phyloP scores from a whole-genome alignment of 2,888 invertebrate species.

The Antitype chi region DNA sequence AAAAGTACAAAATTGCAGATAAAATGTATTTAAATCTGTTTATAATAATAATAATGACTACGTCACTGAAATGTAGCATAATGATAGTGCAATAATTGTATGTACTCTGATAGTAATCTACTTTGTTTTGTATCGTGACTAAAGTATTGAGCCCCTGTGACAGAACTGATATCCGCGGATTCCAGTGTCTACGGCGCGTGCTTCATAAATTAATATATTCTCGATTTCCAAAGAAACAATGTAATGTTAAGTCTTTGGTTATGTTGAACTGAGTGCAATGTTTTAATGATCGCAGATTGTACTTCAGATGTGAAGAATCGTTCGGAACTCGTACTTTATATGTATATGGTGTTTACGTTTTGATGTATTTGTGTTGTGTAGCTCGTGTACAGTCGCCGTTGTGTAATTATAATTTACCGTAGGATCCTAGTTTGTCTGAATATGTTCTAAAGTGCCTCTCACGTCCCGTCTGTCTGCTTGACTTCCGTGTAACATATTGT shows the following conservation, averaged over 20 bases:
- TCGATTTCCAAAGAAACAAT: constrained; percentile 85
- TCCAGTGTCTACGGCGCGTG: constrained; percentile 74
- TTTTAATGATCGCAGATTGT: constrained; percentile 74
- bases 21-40: constrained; percentile 80
- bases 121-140: constrained; percentile 56
- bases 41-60: constrained; percentile 76
- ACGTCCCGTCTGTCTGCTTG: constrained; percentile 84
- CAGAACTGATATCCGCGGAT: constrained; percentile 75
- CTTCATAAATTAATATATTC: constrained; percentile 81
- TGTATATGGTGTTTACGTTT: constrained; percentile 84
- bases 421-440: constrained; percentile 76
- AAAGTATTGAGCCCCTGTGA: constrained; percentile 65
- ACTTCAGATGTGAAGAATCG: constrained; percentile 78
- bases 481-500: constrained; percentile 87
- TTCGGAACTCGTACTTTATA: constrained; percentile 77
- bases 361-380: constrained; percentile 72
- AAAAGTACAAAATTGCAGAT: constrained; percentile 89
- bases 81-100: constrained; percentile 88
- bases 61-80: constrained; percentile 82
- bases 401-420: constrained; percentile 77
- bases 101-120: constrained; percentile 73
- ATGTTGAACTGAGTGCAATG: constrained; percentile 83
- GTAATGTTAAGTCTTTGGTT: constrained; percentile 83
- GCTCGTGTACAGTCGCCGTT: constrained; percentile 79
- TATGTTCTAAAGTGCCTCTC: constrained; percentile 89